phyloP scores from a whole-genome alignment of 2,113 vertebrate species.

The Trichechus manatus region DNA sequence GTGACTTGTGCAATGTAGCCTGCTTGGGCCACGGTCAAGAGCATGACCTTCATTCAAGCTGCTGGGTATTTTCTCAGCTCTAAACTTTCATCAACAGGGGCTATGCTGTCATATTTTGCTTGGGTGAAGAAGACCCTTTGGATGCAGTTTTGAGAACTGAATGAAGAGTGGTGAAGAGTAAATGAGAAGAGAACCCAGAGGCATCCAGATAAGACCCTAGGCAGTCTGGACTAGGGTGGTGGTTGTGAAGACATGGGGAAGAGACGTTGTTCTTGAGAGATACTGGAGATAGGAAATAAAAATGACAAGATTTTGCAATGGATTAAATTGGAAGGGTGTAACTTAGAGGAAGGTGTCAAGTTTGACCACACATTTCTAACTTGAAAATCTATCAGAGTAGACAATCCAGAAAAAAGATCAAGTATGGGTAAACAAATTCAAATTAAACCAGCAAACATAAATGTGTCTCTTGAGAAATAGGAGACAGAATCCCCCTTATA shows the following conservation, averaged over 20 bases:
- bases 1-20: background rate
- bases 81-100: background rate
- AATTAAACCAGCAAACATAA: background rate
- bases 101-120: background rate
- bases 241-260: rapidly evolving
- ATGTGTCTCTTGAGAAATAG: background rate
- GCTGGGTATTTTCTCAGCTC: background rate
- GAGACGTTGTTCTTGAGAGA: too few species aligned
- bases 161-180: background rate
- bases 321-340: too few species aligned
- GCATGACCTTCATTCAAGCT: background rate
- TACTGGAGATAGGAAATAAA: background rate
- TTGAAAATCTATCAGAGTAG: background rate
- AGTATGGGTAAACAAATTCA: background rate
- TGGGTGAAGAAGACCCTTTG: background rate
- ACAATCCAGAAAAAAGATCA: background rate
- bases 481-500: background rate
- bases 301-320: background rate
- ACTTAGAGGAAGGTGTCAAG: background rate
- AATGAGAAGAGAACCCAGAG: too few species aligned
- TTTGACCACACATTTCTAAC: background rate
- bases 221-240: background rate
- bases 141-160: background rate
- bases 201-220: rapidly evolving
- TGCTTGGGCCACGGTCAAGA: background rate